Base-by-base conservation (phyloP, 2,797 vertebrate genomes). In the Hyperoplus immaculatus region DNA sequence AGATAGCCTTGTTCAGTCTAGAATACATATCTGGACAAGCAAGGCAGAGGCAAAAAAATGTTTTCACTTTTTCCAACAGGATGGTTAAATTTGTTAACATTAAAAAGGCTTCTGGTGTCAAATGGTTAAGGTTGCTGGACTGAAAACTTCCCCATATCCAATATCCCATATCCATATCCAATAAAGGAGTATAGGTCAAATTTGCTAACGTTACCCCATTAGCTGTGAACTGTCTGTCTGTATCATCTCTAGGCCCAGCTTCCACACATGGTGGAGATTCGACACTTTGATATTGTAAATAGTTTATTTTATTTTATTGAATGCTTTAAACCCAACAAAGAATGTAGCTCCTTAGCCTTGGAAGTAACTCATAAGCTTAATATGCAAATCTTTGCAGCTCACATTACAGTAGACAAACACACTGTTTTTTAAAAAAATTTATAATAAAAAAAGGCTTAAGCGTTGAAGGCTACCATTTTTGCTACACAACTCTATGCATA, bases 41-140 rank as follows among this genome's bases (percentile, higher is more conserved):
- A 47, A 46, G 43, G n/a, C n/a, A 36, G 21, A 53, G 18, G 18
- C 51, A 36, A 13, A 14, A 58, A 10, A 6, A 42, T 60, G 15
- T 12, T 50, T n/a, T 46, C 5, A 1, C 36, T 47, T 58, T n/a
- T 55, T 68, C 36, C 38, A 55, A 55, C 53, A 36, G 21, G 21
- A 13, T 45, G 29, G 57, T 69, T 69, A 16, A 38, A 21, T 16
- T 68, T 29, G 29, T 45, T 55, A 45, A 55, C 54, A 49, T 21
- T 14, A 12, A 57, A n/a, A 47, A 47, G 4, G 45, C 8, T n/a
- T 29, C 43, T 7, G 43, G 10, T 45, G 10, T 7, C 43, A 45
- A 45, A 45, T 47, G 53, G 6, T 11, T 59, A 8, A 9, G 45
- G 16, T 18, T 69, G 3, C 43, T 0, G n/a, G 14, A 51, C 45